Evolutionary conservation across 2,113 vertebrate genomes (phyloP).

Genomic region (Cisticola juncidis): DNA sequence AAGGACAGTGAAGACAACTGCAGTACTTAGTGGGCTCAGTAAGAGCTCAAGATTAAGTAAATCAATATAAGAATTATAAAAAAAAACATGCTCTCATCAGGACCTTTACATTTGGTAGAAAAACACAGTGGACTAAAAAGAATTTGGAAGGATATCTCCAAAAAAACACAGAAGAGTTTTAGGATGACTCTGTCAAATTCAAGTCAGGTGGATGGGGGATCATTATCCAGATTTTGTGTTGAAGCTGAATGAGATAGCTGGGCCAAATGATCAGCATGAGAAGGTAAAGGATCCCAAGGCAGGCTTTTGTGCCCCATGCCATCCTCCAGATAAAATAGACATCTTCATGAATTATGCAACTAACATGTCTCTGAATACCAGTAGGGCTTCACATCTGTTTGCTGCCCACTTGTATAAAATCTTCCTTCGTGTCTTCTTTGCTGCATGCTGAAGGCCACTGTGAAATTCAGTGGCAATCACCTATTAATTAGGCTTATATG

Average conservation of each 20-base stretch:
- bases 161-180: not conserved
- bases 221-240: not conserved
- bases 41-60: not conserved
- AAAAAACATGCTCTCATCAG: not conserved
- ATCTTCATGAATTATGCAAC: not conserved
- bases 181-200: not conserved
- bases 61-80: not conserved
- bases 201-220: not conserved
- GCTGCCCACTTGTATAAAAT: not conserved
- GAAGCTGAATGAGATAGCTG: not conserved
- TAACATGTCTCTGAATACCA: not conserved
- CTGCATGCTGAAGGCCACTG: not conserved
- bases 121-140: not conserved
- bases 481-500: not conserved
- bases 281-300: not conserved
- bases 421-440: not conserved
- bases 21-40: not conserved
- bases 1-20: not conserved
- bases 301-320: not conserved
- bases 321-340: not conserved
- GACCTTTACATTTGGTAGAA: not conserved
- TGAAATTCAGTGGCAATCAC: not conserved
- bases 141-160: not conserved
- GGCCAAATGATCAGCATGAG: not conserved
- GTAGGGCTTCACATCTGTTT: not conserved